These are phyloP conservation scores for Percina caprodes DNA, from an alignment of 2,113 vertebrate species.

Conservation along the genomic window DNA sequence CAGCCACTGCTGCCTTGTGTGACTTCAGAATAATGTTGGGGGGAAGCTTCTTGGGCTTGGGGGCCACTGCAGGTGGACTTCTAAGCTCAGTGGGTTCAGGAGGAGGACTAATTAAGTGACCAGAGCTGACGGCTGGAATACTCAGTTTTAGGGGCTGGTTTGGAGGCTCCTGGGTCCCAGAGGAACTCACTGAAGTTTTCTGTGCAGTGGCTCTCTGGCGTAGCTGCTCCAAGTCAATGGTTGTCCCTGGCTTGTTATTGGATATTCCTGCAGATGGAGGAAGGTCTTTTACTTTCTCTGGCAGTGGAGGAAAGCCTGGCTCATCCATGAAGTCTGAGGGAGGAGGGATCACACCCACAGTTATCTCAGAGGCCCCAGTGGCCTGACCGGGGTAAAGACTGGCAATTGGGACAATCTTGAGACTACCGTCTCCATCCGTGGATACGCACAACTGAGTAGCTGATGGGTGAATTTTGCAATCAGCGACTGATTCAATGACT, in stretches of 20 bases:
- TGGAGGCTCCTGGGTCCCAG: slow-evolving; percentile 10
- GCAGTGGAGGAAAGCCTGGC: slow-evolving; percentile 15
- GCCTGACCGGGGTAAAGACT: background rate
- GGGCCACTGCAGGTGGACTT: slow-evolving; percentile 87
- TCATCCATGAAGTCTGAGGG: slow-evolving; percentile 85
- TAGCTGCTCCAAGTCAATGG: slow-evolving; percentile 54
- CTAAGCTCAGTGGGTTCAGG: slow-evolving; percentile 59
- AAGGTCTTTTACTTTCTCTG: background rate
- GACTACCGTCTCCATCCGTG: slow-evolving; percentile 1
- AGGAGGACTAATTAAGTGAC: background rate
- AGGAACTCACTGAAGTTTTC: slow-evolving; percentile 30
- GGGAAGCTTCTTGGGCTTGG: slow-evolving; percentile 91
- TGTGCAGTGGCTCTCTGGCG: slow-evolving; percentile 60
- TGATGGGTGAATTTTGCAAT: background rate
- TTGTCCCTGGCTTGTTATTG: background rate
- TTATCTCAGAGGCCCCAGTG: slow-evolving; percentile 16
- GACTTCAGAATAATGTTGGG: slow-evolving; percentile 91
- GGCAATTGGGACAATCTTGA: slow-evolving; percentile 14
- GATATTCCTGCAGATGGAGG: background rate
- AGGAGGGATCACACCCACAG: slow-evolving; percentile 76
- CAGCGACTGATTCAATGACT: background rate
- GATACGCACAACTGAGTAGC: background rate
- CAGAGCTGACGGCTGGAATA: slow-evolving; percentile 7
- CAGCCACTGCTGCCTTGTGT: slow-evolving; percentile 70
- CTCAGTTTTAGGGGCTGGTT: slow-evolving; percentile 15